phyloP scores from a whole-genome alignment of 2,888 invertebrate genomes.

The Diachrysia chrysitis region DNA sequence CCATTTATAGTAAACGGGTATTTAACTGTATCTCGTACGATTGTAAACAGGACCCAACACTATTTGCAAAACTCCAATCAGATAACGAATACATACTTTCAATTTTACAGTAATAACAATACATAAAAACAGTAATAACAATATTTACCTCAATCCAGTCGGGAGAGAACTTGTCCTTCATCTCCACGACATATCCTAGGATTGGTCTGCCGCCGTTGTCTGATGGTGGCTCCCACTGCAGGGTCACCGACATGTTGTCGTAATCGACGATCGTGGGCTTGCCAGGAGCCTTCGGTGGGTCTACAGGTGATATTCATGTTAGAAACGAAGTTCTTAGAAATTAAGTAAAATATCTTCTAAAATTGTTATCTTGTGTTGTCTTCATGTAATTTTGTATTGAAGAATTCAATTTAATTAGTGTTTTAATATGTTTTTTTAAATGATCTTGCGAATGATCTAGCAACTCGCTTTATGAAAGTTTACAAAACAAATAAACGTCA shows the following conservation, averaged over 20 bases:
- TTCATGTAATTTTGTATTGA: neutral
- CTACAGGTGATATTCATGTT: slow-evolving; percentile 75
- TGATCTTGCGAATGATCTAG: neutral
- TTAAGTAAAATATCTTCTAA: too few species aligned
- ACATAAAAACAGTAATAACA: too few species aligned
- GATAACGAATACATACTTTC: too few species aligned
- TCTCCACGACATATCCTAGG: slow-evolving; percentile 96
- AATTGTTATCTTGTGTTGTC: neutral
- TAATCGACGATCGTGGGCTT: slow-evolving; percentile 97
- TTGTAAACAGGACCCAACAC: too few species aligned
- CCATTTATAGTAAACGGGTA: too few species aligned
- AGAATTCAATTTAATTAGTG: neutral
- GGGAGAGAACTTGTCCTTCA: slow-evolving; percentile 96
- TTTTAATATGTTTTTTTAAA: neutral
- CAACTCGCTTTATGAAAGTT: slow-evolving; percentile 23
- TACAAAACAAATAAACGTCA: slow-evolving; percentile 56
- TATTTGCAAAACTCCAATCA: too few species aligned
- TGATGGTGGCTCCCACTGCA: slow-evolving; percentile 97
- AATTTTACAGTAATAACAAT: too few species aligned
- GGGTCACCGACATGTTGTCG: slow-evolving; percentile 96
- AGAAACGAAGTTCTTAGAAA: slow-evolving; percentile 8
- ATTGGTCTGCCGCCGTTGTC: slow-evolving; percentile 97
- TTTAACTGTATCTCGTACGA: too few species aligned
- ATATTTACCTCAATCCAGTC: slow-evolving; percentile 93
- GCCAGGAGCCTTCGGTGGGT: slow-evolving; percentile 96